Conservation (phyloP, 2,888 invertebrate species). For the Halictus quadricinctus region DNA sequence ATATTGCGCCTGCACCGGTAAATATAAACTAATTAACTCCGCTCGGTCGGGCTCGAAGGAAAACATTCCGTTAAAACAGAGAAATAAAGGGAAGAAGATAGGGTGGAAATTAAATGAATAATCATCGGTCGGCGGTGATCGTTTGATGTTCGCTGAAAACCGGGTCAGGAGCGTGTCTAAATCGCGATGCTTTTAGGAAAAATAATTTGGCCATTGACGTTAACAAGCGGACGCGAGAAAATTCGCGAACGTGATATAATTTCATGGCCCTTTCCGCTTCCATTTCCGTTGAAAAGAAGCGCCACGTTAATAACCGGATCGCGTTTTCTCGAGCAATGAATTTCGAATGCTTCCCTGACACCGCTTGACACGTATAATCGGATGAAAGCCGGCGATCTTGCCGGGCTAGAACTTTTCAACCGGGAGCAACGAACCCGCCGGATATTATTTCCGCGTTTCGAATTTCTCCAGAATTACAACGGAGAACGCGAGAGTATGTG, state of each 20-base stretch:
- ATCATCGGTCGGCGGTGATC: constrained; percentile 43
- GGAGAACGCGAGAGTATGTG: background rate
- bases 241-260: constrained; percentile 42
- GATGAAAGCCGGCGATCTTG: constrained; percentile 7
- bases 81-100: constrained; percentile 46
- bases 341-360: constrained; percentile 4
- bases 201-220: constrained; percentile 9
- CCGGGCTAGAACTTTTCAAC: background rate
- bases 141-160: constrained; percentile 53
- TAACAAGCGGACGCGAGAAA: constrained; percentile 36
- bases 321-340: background rate
- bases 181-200: background rate
- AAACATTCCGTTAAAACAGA: background rate
- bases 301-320: constrained; percentile 4
- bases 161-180: background rate
- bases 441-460: constrained; percentile 14
- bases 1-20: constrained; percentile 56
- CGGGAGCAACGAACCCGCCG: constrained; percentile 2
- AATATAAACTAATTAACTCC: constrained; percentile 72
- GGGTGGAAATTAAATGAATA: constrained; percentile 53
- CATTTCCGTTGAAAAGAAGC: constrained; percentile 6
- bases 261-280: background rate
- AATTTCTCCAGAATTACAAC: background rate
- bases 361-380: constrained; percentile 5
- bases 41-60: background rate